Evolutionary conservation across 2,113 vertebrate species (phyloP).

Genomic region (Mugil cephalus): DNA sequence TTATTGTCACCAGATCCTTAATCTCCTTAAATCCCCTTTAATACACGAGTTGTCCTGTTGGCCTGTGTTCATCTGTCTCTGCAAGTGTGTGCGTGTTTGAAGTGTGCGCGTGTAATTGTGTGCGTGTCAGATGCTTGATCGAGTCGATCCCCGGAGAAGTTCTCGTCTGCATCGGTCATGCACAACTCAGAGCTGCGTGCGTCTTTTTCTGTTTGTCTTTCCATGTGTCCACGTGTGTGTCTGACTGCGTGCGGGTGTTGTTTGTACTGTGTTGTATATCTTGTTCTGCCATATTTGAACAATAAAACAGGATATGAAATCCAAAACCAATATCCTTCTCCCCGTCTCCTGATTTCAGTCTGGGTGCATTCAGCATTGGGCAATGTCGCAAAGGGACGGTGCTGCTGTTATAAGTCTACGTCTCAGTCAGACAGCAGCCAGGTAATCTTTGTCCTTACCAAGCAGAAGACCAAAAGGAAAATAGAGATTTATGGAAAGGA

Average conservation of each 20-base stretch:
- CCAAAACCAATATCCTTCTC: slow-evolving; percentile 60
- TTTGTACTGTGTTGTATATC: slow-evolving; percentile 68
- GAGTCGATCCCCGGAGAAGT: slow-evolving; percentile 49
- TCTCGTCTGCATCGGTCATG: slow-evolving; percentile 38
- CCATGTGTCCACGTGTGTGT: slow-evolving; percentile 46
- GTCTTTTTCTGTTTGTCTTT: slow-evolving; percentile 50
- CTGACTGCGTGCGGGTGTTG: slow-evolving; percentile 39
- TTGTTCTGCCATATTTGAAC: slow-evolving; percentile 74
- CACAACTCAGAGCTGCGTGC: slow-evolving; percentile 13
- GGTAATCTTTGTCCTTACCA: too few relatives aligned
- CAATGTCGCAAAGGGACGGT: too few relatives aligned
- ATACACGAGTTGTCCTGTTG: slow-evolving; percentile 63
- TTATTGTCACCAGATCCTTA: slow-evolving; percentile 78
- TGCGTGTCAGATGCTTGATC: slow-evolving; percentile 49
- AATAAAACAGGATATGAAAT: slow-evolving; percentile 80
- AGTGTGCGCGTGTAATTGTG: background rate
- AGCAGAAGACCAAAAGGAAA: too few relatives aligned
- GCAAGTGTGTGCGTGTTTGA: slow-evolving; percentile 10
- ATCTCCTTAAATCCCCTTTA: slow-evolving; percentile 79
- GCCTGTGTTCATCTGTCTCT: slow-evolving; percentile 35
- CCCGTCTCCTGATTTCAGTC: slow-evolving; percentile 33
- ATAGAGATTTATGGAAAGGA: too few relatives aligned
- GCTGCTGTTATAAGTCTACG: too few relatives aligned
- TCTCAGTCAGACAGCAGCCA: too few relatives aligned
- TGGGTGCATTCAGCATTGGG: too few relatives aligned